Base-by-base conservation (phyloP, 2,888 invertebrate genomes). In the Noctua janthina region DNA sequence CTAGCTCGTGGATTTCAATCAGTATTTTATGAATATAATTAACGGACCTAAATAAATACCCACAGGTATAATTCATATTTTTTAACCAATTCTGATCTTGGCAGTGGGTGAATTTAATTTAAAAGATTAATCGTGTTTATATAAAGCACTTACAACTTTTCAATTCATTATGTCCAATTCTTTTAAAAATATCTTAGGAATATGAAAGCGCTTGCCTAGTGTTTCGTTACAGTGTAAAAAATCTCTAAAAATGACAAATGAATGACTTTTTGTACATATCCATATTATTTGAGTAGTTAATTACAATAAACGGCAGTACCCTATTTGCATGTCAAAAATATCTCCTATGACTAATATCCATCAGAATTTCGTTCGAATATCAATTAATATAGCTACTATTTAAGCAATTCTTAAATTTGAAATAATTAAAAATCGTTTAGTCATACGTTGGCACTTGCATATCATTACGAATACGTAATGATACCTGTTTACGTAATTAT, bases 381-480 rank as follows among this genome's bases (percentile, higher is more conserved):
- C 64, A 64, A 72, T 76, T 74, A 82, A 64, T 51, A 23, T 64
- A 11, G 11, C 13, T 59, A 46, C 23, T 1, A 62, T 66, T 29
- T n/a, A 59, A 66, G 62, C 49, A 74, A 85, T 78, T 76, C 81
- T 78, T 81, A 72, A 69, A 81, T 80, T 74, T n/a, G 39, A 69
- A 17, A 69, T 79, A 35, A 71, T 79, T 81, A 73, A 0, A 35
- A 35, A 74, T 66, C 6, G 10, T 68, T 77, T 59, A 49, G 71
- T 54, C 67, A 62, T 68, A 56, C 39, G 6, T 10, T 13, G 49
- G 39, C 29, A 62, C 5, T 62, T 43, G 35, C 35, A 59, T 15
- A 20, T 74, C 46, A 76, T 78, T 76, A 70, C 13, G 17, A 68
- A 66, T n/a, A 68, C 7, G 17, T 64, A 71, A 66, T 83, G 51